Base-by-base conservation (phyloP, 2,797 vertebrate species). In the Oceanodroma leucorhoa region DNA sequence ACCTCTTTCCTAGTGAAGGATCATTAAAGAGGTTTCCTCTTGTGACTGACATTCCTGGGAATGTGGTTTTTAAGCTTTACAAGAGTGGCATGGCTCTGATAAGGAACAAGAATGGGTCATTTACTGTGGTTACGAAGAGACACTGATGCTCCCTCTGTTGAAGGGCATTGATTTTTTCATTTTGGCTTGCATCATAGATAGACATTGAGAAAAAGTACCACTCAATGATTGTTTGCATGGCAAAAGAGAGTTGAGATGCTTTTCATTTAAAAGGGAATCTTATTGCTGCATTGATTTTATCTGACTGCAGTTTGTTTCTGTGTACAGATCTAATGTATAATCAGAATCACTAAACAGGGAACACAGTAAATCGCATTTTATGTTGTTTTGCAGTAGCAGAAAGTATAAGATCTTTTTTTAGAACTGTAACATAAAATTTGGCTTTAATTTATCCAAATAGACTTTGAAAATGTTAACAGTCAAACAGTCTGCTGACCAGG, bases 251-350 rank as follows among this genome's bases (percentile, higher is more conserved):
- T 81, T 79, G 88, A 96, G 97, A 96, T 96, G 90, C 97, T 97
- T 97, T 96, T 89, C 90, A 78, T 97, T 97, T 96, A 67, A 97
- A 96, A 97, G 80, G 80, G 95, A 95, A 79, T 95, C 94, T 96
- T 96, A 96, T 96, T 94, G 95, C 83, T 67, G 45, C 95, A 97
- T 97, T 96, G 97, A 97, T 98, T 97, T 96, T 97, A 95, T 97
- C 95, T 94, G 96, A 83, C 90, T 96, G 84, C 94, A 95, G 9
- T 96, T 97, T 97, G 96, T 96, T 97, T 96, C 85, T 89, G 92
- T 78, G 91, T 93, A 88, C 91, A 91, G 96, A 96, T 97, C 95
- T 96, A 91, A 97, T 80, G 93, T 96, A 78, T 89, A 96, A 98
- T 97, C 91, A 92, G 96, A 97, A 93, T 87, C 78, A 32, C 87